Conservation (phyloP, 2,888 invertebrate genomes). For the Selenia dentaria region DNA sequence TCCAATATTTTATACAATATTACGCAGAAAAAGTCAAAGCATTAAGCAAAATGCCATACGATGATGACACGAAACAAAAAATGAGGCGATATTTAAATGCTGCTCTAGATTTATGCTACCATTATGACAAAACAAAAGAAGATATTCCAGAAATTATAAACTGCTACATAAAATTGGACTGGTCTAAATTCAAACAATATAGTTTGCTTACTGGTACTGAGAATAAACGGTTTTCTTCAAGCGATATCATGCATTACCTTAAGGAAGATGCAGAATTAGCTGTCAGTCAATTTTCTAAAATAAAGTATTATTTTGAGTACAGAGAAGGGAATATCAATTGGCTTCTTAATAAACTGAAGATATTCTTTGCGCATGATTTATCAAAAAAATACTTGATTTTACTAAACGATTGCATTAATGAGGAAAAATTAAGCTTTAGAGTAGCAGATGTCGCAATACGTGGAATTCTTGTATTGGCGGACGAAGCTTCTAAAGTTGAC, state of each 20-base stretch:
- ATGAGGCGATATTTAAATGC: slow-evolving; percentile 27
- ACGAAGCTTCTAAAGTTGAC: slow-evolving; percentile 38
- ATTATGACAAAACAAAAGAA: slow-evolving; percentile 41
- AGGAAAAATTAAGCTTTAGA: slow-evolving; percentile 7
- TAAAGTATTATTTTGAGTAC: slow-evolving; percentile 23
- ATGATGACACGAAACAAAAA: slow-evolving; percentile 28
- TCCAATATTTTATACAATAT: slow-evolving; percentile 38
- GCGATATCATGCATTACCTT: slow-evolving; percentile 32
- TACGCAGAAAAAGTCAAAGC: slow-evolving; percentile 39
- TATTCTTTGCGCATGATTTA: slow-evolving; percentile 56
- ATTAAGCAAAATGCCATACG: slow-evolving; percentile 32
- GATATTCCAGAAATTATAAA: slow-evolving; percentile 49
- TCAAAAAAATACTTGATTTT: slow-evolving; percentile 43
- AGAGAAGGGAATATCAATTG: slow-evolving; percentile 31
- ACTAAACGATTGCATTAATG: slow-evolving; percentile 35
- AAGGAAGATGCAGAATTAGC: slow-evolving; percentile 38
- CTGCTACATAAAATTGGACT: slow-evolving; percentile 43
- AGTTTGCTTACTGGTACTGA: slow-evolving; percentile 12
- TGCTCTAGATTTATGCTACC: slow-evolving; percentile 36
- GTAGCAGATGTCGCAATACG: slow-evolving; percentile 32
- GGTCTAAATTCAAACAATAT: slow-evolving; percentile 16
- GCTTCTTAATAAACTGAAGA: slow-evolving; percentile 51
- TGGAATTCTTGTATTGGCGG: slow-evolving; percentile 49
- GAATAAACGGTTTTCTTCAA: slow-evolving; percentile 26
- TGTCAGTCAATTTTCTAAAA: slow-evolving; percentile 24